Evolutionary conservation across 2,888 invertebrate species (phyloP).

Genomic region (Imbricaverruca yamaguchii): DNA sequence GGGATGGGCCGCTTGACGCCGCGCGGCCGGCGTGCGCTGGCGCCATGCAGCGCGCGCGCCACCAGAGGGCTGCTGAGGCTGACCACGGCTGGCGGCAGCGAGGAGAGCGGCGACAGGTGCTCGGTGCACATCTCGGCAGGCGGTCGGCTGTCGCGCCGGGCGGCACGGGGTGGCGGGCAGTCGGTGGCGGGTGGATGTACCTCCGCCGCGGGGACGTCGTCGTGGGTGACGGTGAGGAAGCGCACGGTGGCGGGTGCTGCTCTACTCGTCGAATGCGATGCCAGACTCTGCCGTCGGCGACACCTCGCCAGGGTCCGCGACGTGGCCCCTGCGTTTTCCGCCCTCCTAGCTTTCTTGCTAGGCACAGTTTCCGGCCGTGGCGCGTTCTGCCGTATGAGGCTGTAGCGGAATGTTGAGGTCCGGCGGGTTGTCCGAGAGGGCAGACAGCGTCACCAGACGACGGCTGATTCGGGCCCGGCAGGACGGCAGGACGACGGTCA

Average conservation of each 20-base stretch:
- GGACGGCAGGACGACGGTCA: neutral
- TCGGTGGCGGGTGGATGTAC: too few relatives aligned
- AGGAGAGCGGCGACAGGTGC: neutral
- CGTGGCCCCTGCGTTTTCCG: too few relatives aligned
- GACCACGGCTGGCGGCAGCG: neutral
- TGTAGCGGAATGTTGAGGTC: neutral
- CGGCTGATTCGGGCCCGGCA: neutral
- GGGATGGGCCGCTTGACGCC: conserved; percentile 82
- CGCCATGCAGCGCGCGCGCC: conserved; percentile 33
- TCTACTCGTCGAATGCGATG: neutral
- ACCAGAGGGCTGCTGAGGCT: conserved; percentile 26
- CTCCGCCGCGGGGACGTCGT: too few relatives aligned
- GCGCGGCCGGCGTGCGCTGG: conserved; percentile 49
- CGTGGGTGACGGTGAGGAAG: neutral
- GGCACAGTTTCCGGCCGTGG: too few relatives aligned
- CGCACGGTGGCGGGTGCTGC: neutral
- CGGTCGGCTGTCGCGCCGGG: neutral
- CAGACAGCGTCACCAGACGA: neutral
- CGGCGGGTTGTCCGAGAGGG: neutral
- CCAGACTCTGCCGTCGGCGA: neutral
- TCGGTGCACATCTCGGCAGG: neutral
- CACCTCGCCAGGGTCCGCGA: too few relatives aligned
- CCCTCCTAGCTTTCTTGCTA: too few relatives aligned
- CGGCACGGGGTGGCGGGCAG: neutral
- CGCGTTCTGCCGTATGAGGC: neutral